Conservation (phyloP, 30 jellyfish, hydroid and myxozoan species). For the Turritopsis rubra region DNA sequence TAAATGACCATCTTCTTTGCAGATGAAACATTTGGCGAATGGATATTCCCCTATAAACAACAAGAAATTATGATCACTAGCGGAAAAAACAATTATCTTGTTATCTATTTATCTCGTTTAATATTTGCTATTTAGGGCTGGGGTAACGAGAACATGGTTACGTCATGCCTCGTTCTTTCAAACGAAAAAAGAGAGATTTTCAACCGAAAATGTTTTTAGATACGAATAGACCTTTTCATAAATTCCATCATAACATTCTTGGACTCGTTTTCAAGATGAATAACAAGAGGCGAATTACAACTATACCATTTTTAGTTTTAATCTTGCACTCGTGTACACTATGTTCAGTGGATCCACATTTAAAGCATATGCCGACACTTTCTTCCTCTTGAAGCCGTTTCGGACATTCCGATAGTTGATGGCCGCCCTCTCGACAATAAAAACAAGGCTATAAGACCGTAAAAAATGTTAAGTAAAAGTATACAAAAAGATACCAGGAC, state of each 20-base stretch:
- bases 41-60: slow-evolving; percentile 48
- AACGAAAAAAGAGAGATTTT: background rate
- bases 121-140: background rate
- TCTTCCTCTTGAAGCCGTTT: slow-evolving; percentile 14
- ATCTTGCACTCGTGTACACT: slow-evolving; percentile 44
- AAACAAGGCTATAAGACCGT: slow-evolving; percentile 48
- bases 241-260: no score
- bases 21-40: slow-evolving; percentile 79
- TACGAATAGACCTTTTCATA: background rate
- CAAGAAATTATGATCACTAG: background rate
- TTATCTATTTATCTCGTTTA: background rate
- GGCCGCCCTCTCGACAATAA: slow-evolving; percentile 72
- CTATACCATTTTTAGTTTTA: slow-evolving; percentile 44
- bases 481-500: no score
- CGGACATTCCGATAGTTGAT: slow-evolving; percentile 68
- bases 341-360: slow-evolving; percentile 92
- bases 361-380: slow-evolving; percentile 46
- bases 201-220: background rate
- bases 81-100: background rate
- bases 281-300: no score
- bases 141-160: background rate
- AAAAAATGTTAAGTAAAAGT: background rate
- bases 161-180: background rate
- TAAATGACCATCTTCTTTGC: slow-evolving; percentile 75
- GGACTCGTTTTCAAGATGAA: no score